Percentiles rank a stretch among this genome's conserved stretches.
These are phyloP conservation scores for Uropetala carovei DNA, from an alignment of 2,888 invertebrate genomes.

Conservation along the genomic window DNA sequence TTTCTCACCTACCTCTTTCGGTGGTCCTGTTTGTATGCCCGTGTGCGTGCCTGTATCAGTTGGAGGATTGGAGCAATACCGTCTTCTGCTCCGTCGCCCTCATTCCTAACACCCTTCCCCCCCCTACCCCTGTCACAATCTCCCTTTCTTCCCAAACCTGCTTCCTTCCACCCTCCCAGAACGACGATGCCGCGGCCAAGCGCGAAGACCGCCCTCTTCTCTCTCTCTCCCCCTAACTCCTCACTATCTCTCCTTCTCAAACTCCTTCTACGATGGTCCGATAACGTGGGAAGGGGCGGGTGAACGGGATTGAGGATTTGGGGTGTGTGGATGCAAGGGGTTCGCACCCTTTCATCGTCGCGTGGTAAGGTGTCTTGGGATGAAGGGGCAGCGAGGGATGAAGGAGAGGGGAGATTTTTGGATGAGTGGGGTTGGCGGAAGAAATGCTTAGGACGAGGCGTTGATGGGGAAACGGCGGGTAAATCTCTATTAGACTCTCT, in stretches of 20 bases:
- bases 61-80: conserved; percentile 17
- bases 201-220: background rate
- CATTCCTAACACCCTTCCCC: background rate
- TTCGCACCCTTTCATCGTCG: background rate
- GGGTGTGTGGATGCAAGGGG: background rate
- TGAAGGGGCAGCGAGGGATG: background rate
- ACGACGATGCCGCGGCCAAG: no score
- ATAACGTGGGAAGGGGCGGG: background rate
- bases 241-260: background rate
- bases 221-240: background rate
- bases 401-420: background rate
- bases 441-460: background rate
- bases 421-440: background rate
- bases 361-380: background rate
- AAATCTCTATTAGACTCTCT: conserved; percentile 2
- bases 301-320: no score
- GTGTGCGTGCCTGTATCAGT: background rate
- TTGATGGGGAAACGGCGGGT: background rate
- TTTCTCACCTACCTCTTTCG: conserved; percentile 20
- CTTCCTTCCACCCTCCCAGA: no score
- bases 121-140: background rate
- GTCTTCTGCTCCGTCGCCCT: background rate
- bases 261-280: background rate
- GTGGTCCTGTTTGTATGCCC: background rate
- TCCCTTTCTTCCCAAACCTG: background rate